phyloP scores from a whole-genome alignment of 1,140 invertebrate genomes.

The Himalopsyche phryganea region DNA sequence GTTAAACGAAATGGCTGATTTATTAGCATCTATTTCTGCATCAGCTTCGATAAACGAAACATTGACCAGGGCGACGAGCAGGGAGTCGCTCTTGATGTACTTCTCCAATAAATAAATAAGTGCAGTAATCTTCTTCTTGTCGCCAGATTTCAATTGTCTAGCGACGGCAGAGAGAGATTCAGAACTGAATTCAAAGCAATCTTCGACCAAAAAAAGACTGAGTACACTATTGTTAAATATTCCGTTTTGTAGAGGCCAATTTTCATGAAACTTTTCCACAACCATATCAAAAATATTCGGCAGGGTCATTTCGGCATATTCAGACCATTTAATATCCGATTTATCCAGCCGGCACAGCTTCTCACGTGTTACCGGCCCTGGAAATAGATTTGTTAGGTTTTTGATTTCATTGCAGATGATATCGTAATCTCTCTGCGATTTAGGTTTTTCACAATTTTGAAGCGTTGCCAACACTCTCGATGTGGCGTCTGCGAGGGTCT shows the following conservation, averaged over 20 bases:
- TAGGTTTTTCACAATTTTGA: constrained; percentile 41
- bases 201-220: constrained; percentile 53
- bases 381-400: constrained; percentile 46
- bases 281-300: constrained; percentile 46
- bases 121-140: constrained; percentile 36
- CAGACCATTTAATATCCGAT: constrained; percentile 37
- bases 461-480: constrained; percentile 30
- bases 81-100: constrained; percentile 55
- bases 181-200: constrained; percentile 48
- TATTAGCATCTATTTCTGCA: constrained; percentile 35
- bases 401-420: constrained; percentile 37
- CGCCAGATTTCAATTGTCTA: constrained; percentile 48
- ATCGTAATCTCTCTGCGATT: constrained; percentile 44
- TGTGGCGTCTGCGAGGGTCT: constrained; percentile 12
- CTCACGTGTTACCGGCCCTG: constrained; percentile 61
- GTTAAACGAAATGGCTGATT: constrained; percentile 18
- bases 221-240: constrained; percentile 41
- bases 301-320: constrained; percentile 45
- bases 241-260: constrained; percentile 50
- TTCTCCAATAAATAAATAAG: constrained; percentile 48
- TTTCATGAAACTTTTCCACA: constrained; percentile 48
- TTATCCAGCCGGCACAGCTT: constrained; percentile 47
- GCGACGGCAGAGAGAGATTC: constrained; percentile 51
- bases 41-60: constrained; percentile 34
- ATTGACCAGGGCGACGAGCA: constrained; percentile 52